These are phyloP conservation scores for Chironomus striatipennis DNA, from an alignment of 1,140 invertebrate species.

Conservation along the genomic window DNA sequence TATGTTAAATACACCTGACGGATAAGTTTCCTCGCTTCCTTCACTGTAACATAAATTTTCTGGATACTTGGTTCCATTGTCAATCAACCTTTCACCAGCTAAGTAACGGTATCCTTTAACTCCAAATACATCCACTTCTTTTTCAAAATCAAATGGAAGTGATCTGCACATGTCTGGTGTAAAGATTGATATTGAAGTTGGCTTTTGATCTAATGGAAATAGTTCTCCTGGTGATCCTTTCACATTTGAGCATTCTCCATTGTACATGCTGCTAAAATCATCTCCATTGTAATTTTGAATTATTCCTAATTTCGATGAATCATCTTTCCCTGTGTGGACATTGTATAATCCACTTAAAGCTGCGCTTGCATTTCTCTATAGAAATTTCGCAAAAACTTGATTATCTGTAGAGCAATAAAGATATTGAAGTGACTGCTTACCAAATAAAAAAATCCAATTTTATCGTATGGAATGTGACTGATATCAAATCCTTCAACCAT, in stretches of 20 bases:
- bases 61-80: constrained; percentile 46
- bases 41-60: constrained; percentile 63
- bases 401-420: background rate
- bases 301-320: constrained; percentile 49
- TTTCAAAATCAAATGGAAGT: constrained; percentile 29
- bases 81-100: constrained; percentile 27
- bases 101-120: constrained; percentile 27
- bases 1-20: constrained; percentile 47
- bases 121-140: constrained; percentile 25
- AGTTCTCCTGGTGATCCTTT: constrained; percentile 57
- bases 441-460: constrained; percentile 63
- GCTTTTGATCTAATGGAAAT: constrained; percentile 51
- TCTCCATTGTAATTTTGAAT: constrained; percentile 53
- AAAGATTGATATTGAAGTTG: constrained; percentile 47
- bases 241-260: constrained; percentile 48
- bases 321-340: constrained; percentile 53
- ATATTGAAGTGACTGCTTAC: constrained; percentile 32
- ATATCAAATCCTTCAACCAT: constrained; percentile 43
- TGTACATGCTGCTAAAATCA: constrained; percentile 43
- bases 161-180: constrained; percentile 53
- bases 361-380: constrained; percentile 53
- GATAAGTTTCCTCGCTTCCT: constrained; percentile 48
- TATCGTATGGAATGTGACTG: constrained; percentile 47
- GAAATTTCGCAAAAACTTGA: constrained; percentile 25
- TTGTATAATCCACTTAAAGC: constrained; percentile 58